Evolutionary conservation across 1,140 invertebrate species (phyloP).

Genomic region (Drosophila kurseongensis): DNA sequence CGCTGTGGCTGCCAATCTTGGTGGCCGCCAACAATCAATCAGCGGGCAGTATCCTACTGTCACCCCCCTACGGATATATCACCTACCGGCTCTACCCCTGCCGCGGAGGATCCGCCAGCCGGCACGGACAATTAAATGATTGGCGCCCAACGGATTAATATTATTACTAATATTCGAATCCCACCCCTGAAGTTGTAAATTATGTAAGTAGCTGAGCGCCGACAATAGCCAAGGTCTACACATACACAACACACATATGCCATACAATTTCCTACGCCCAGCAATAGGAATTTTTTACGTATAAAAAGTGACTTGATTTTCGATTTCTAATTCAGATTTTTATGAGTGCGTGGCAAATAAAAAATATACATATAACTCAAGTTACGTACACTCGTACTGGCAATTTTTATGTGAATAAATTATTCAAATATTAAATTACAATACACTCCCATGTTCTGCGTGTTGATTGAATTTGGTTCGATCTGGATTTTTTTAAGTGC

Average conservation of each 20-base stretch:
- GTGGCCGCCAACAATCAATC: too few relatives aligned
- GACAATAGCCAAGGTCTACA: background rate
- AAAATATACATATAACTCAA: background rate
- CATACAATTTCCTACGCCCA: slow-evolving; percentile 10
- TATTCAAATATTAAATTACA: background rate
- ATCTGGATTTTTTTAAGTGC: background rate
- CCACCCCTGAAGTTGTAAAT: background rate
- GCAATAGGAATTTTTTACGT: slow-evolving; percentile 9
- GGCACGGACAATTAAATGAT: background rate
- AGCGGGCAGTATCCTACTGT: too few relatives aligned
- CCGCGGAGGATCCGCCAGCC: background rate
- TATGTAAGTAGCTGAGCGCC: slow-evolving; percentile 9
- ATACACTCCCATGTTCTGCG: background rate
- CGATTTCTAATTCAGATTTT: slow-evolving; percentile 1
- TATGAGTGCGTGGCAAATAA: slow-evolving; percentile 1
- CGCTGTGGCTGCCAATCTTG: too few relatives aligned
- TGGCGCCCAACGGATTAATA: background rate
- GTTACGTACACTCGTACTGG: slow-evolving; percentile 1
- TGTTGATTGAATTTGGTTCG: slow-evolving; percentile 2
- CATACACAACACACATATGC: background rate
- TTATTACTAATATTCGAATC: too few relatives aligned
- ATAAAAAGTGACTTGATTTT: slow-evolving; percentile 6
- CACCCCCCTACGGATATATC: background rate
- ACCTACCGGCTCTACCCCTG: background rate
- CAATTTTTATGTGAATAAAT: slow-evolving; percentile 3